Percentiles rank a stretch among this genome's conserved stretches.
Conservation (phyloP, 1,140 invertebrate species). For the Myzus persicae region DNA sequence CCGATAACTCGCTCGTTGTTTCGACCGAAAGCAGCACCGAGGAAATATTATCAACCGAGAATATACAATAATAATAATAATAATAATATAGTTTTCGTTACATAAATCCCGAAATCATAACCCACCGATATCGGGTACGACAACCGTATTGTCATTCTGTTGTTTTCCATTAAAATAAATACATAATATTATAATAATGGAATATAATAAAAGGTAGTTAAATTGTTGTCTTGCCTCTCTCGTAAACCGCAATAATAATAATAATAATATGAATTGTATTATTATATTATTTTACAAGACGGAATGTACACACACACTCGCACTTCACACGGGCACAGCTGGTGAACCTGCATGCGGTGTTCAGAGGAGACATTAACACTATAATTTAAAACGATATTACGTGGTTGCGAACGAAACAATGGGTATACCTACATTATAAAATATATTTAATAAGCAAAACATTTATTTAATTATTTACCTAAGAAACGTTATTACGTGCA, state of each 20-base stretch:
- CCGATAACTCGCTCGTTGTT: neutral
- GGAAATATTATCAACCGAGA: neutral
- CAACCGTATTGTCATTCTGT: neutral
- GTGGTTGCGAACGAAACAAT: neutral
- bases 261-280: neutral
- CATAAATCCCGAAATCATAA: neutral
- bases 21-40: neutral
- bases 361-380: neutral
- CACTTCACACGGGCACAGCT: neutral
- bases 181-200: neutral
- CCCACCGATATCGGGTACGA: neutral
- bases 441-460: neutral
- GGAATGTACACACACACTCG: neutral
- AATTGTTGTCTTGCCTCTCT: neutral
- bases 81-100: neutral
- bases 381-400: slow-evolving; percentile 14
- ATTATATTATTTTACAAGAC: neutral
- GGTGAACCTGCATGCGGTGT: neutral
- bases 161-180: neutral
- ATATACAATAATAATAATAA: neutral
- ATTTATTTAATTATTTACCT: neutral
- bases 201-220: too few relatives aligned
- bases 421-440: neutral
- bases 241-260: neutral
- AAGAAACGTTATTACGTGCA: neutral